Conservation (phyloP, 2,113 vertebrate species). For the Phoenicopterus ruber region DNA sequence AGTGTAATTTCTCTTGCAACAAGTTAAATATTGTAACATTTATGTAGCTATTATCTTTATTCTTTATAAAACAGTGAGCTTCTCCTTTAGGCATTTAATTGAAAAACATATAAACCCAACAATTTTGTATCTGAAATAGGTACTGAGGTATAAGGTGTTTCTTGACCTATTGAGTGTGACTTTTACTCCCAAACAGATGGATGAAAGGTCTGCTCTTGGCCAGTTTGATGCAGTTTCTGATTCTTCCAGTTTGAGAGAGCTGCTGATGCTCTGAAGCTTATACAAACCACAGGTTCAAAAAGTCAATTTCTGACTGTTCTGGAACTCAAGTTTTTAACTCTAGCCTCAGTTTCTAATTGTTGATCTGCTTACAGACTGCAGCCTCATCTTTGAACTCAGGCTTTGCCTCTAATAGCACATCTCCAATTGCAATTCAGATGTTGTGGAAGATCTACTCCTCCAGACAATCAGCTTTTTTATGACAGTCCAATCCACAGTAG, state of each 20-base stretch:
- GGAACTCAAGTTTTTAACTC: neutral
- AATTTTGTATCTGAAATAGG: neutral
- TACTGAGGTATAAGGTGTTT: neutral
- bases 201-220: neutral
- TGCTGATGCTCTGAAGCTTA: neutral
- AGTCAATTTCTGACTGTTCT: neutral
- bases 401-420: neutral
- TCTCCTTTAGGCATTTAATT: neutral
- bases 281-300: neutral
- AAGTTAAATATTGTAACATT: constrained; percentile 32
- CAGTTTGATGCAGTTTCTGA: neutral
- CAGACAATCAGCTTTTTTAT: neutral
- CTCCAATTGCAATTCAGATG: neutral
- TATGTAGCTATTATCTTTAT: constrained; percentile 26
- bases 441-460: neutral
- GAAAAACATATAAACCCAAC: neutral
- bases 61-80: neutral
- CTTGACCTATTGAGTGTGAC: neutral
- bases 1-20: constrained; percentile 34
- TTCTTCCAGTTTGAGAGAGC: neutral
- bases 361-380: neutral
- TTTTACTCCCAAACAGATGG: neutral
- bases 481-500: neutral
- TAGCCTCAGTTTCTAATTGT: neutral
- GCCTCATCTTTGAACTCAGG: neutral